Base-by-base conservation (phyloP, 2,797 vertebrate species). In the Linurgus olivaceus region DNA sequence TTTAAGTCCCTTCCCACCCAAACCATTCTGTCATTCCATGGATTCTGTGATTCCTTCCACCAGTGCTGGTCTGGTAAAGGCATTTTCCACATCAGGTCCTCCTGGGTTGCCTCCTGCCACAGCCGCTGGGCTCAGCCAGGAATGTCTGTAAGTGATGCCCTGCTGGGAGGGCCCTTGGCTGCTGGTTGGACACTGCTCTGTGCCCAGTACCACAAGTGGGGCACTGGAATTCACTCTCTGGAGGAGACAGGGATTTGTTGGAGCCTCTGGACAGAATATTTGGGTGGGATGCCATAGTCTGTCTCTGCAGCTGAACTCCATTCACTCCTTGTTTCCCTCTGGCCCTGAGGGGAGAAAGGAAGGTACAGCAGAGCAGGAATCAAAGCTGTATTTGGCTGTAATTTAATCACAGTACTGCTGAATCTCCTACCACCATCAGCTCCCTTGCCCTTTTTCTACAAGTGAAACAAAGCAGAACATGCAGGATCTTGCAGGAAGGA, bases 181-280 rank as follows among this genome's bases (percentile, higher is more conserved):
- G 59, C 26, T 51, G 62, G 10, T 5, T 67, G 54, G n/a, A 7
- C 17, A 2, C 7, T 63, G 50, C 24, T 70, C 11, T 89, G 38
- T 62, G 74, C 52, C 50, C 2, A 1, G 45, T 4, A 6, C 20
- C 29, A 25, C 8, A 31, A 10, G 11, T 59, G 31, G 23, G 24
- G 8, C 59, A 38, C 19, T 44, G 51, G 18, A 61, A 10, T 82
- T 67, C 37, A 6, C 25, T 31, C 24, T 67, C 78, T 33, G 71
- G 19, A 71, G 75, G 72, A 72, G 33, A 59, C 3, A 13, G 59
- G n/a, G 28, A 2, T 2, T 1, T 18, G 35, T 0, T 58, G 66
- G 58, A 86, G 29, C 12, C 51, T 25, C 54, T 33, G 59, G 51
- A 28, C 9, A 38, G 51, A 48, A 26, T 9, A 20, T 79, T 55